Evolutionary conservation across 2,113 vertebrate species (phyloP), one percentile per base, ranked within the genome.

Genomic region (Cheilinus undulatus): DNA sequence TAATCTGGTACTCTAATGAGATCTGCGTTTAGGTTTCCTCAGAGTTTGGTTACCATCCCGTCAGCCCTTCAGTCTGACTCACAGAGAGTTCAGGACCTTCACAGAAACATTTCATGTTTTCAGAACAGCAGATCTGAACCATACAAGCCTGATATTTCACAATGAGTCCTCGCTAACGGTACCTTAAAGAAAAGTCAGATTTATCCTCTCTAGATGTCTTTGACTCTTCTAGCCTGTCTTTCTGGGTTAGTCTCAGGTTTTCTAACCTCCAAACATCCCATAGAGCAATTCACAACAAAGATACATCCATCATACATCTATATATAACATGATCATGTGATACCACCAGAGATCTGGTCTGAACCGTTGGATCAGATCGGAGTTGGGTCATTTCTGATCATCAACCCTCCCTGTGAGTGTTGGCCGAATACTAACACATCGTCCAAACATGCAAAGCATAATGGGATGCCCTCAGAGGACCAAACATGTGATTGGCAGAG

Each of bases 301-400:
- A n/a, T n/a, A n/a, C n/a, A n/a, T n/a, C n/a, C n/a, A n/a, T n/a
- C n/a, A n/a, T n/a, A n/a, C n/a, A n/a, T n/a, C n/a, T n/a, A n/a
- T n/a, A n/a, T n/a, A n/a, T n/a, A n/a, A n/a, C n/a, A n/a, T n/a
- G n/a, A n/a, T n/a, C n/a, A n/a, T n/a, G n/a, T n/a, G n/a, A n/a
- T n/a, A n/a, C n/a, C n/a, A n/a, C n/a, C n/a, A n/a, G n/a, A n/a
- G n/a, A n/a, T n/a, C n/a, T n/a, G n/a, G n/a, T n/a, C 48, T 43
- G 64, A 76, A 54, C 60, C 36, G 60, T 69, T 65, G 46, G 17
- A 24, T 61, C 64, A 36, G 69, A 80, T 65, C 73, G 76, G 56
- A 80, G 63, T 42, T 2, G 58, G 17, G 43, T 66, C 58, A 56
- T 49, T 71, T 50, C 20, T 48, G 30, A 70, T 73, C 48, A 65